Evolutionary conservation across 2,888 invertebrate genomes (phyloP).

Genomic region (Standfussiana lucernea): DNA sequence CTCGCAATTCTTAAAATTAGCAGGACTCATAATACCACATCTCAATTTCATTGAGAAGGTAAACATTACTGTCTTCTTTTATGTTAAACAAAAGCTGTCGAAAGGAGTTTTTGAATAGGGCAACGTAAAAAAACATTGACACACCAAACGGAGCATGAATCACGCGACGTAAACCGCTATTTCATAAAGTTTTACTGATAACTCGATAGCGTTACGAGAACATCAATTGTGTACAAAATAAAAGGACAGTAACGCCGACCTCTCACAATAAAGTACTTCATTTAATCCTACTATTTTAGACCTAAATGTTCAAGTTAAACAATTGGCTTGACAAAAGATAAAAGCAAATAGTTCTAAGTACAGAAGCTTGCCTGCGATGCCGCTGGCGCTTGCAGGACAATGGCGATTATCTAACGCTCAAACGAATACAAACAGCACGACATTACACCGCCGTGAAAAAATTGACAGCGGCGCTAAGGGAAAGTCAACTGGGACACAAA

Average conservation of each 20-base stretch:
- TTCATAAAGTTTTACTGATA: conserved; percentile 81
- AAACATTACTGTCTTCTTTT: conserved; percentile 43
- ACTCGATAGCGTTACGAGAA: conserved; percentile 77
- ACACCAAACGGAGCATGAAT: conserved; percentile 79
- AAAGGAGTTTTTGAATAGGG: conserved; percentile 59
- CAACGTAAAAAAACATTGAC: conserved; percentile 72
- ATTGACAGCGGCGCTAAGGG: conserved; percentile 78
- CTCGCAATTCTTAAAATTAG: conserved; percentile 27
- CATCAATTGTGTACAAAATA: conserved; percentile 74
- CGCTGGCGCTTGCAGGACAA: conserved; percentile 84
- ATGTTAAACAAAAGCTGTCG: conserved; percentile 51
- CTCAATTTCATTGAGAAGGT: conserved; percentile 28
- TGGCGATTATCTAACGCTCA: conserved; percentile 81
- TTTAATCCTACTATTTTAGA: conserved; percentile 59
- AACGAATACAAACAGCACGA: conserved; percentile 83
- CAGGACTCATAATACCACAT: conserved; percentile 7
- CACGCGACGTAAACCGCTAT: conserved; percentile 80
- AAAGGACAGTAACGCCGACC: conserved; percentile 66
- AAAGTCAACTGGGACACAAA: conserved; percentile 85
- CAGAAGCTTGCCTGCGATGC: conserved; percentile 80
- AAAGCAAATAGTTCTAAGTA: conserved; percentile 75
- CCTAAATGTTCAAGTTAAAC: conserved; percentile 62
- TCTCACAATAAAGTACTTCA: conserved; percentile 38
- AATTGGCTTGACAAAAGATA: conserved; percentile 71
- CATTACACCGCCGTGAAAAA: conserved; percentile 79